Evolutionary conservation across 2,113 vertebrate species (phyloP), one percentile per base, ranked within the genome.

Genomic region (Tympanuchus pallidicinctus): DNA sequence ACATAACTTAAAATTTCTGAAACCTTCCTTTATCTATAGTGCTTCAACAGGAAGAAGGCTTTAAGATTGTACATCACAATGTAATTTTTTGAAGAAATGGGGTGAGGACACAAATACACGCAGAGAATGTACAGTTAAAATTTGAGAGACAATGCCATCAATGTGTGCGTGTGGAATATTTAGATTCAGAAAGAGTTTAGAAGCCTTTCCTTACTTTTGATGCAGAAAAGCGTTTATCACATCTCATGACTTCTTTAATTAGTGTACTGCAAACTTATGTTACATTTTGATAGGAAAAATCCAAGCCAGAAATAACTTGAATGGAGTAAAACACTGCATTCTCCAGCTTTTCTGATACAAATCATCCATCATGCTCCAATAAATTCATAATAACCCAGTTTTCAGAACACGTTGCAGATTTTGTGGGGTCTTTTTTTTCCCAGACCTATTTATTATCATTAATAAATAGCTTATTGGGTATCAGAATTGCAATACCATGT

Each of bases 371-470:
- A 20, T 50, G 7, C 13, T 67, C 28, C 32, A 63, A 64, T 65
- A 74, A 67, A 13, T 4, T 38, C 2, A 0, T 66, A 63, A 70
- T 2, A 28, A 4, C 14, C 38, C 10, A 66, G 24, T 32, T 80
- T 89, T 48, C 21, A 74, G 45, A 79, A 54, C 3, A 56, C 15
- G 5, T 10, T 70, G 67, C 10, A 38, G 21, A 69, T n/a, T 42
- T 42, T 60, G 3, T 2, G 2, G 5, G 1, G 5, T 20, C 22
- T 11, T 16, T n/a, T 38, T 2, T 20, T 45, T 45, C 24, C 20
- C 7, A 4, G 2, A 57, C 7, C 3, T 34, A 4, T 56, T 81
- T 22, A 40, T 73, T 63, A 70, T 77, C 4, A 50, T 56, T 85
- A 66, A 82, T 73, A 54, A 91, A 12, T 42, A 85, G 54, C 2